phyloP scores from a whole-genome alignment of 2,797 vertebrate species.

The Sylvia borin region DNA sequence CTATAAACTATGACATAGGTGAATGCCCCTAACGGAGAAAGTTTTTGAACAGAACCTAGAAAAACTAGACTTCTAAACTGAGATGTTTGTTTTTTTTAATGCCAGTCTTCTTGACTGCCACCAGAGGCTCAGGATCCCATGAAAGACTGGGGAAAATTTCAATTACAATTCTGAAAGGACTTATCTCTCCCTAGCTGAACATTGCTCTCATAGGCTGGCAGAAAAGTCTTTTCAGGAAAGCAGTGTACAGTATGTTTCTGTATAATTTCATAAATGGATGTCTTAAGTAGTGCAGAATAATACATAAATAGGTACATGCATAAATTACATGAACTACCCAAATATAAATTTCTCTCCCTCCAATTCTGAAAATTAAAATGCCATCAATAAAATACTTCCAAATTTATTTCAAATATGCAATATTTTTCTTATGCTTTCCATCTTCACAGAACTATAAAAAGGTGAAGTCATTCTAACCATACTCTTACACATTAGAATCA shows the following conservation, averaged over 20 bases:
- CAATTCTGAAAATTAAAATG: background rate
- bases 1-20: conserved; percentile 23
- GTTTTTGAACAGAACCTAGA: conserved; percentile 40
- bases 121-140: background rate
- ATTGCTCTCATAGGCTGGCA: background rate
- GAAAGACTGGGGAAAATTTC: background rate
- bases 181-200: background rate
- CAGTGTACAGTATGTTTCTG: background rate
- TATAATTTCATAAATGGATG: background rate
- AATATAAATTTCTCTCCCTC: background rate
- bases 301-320: background rate
- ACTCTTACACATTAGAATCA: background rate
- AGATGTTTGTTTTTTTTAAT: background rate
- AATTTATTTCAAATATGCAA: background rate
- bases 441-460: background rate
- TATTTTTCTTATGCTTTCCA: background rate
- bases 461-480: background rate
- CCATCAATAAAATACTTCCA: background rate
- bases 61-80: conserved; percentile 47
- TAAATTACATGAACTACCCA: background rate
- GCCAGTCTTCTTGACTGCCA: background rate
- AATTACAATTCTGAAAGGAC: background rate
- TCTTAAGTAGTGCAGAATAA: background rate
- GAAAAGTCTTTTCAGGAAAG: background rate
- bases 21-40: background rate